Base-by-base conservation (phyloP, 2,797 vertebrate species). In the Rousettus madagascariensis region DNA sequence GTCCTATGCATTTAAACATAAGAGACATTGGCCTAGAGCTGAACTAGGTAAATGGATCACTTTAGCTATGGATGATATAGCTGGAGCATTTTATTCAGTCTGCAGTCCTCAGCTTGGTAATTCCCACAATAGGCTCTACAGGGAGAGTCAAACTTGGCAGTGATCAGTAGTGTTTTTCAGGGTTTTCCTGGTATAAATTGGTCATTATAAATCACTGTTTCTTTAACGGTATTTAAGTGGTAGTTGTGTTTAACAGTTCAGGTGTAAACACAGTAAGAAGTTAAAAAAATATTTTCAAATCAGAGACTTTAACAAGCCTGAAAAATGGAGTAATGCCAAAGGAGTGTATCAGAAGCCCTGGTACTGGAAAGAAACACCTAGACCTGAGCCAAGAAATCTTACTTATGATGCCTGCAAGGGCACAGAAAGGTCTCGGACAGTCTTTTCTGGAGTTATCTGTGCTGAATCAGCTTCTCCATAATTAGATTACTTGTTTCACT, bases 401-500 rank as follows among this genome's bases (percentile, higher is more conserved):
- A 83, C 41, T 90, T 97, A 78, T 92, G 90, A 90, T 53, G 53
- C n/a, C 4, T 10, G n/a, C 19, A 41, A 92, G 68, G 38, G 95
- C 68, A 92, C 68, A 96, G 65, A 63, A 20, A 96, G 93, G 94
- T 75, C 68, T 92, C 77, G 33, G 13, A 46, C 36, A 2, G 38
- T 15, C 83, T 90, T 93, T 94, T 83, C 53, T 85, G 46, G 30
- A 86, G 22, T 36, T 88, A 84, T n/a, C 55, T 92, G 41, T 90
- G 63, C 85, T 87, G 41, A 95, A 53, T 24, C 88, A 93, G 66
- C n/a, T 79, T 63, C 61, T 49, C n/a, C 16, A 10, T 97, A 97
- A 97, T 98, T 96, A 97, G 57, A 85, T 68, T 69, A 36, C 66
- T 57, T 80, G 63, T 59, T 33, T 51, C 87, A 8, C 8, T 92